phyloP scores from a whole-genome alignment of 2,888 invertebrate genomes.

The Drosophila mimetica region DNA sequence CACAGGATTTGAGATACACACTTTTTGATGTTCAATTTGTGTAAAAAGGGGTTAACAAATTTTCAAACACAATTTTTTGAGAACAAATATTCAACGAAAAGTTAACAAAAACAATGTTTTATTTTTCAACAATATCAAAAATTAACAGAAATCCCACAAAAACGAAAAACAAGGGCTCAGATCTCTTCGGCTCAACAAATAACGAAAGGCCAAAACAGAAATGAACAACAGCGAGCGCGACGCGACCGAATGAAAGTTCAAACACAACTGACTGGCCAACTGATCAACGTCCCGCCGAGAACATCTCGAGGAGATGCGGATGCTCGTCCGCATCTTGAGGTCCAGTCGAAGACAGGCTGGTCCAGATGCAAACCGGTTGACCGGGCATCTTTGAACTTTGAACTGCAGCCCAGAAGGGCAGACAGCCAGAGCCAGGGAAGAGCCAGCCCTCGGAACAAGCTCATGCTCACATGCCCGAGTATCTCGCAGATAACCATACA shows the following conservation, averaged over 20 bases:
- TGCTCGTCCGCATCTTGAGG: conserved; percentile 52
- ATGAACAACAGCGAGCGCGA: conserved; percentile 63
- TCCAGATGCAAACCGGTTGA: conserved; percentile 68
- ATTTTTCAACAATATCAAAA: conserved; percentile 48
- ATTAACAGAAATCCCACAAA: conserved; percentile 65
- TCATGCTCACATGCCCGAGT: conserved; percentile 2
- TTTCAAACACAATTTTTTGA: conserved; percentile 13
- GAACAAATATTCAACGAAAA: conserved; percentile 44
- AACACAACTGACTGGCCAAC: conserved; percentile 71
- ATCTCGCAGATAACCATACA: conserved; percentile 28
- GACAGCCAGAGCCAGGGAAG: background rate
- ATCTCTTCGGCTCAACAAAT: conserved; percentile 53
- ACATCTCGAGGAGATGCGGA: conserved; percentile 43
- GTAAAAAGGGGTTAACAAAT: conserved; percentile 4
- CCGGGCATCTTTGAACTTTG: conserved; percentile 74
- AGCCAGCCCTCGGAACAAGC: conserved; percentile 22
- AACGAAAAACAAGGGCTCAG: conserved; percentile 65
- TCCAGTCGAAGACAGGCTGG: conserved; percentile 72
- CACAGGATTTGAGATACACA: background rate
- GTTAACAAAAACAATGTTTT: conserved; percentile 32
- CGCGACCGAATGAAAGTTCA: conserved; percentile 79
- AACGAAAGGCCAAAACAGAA: conserved; percentile 48
- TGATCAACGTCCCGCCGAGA: conserved; percentile 39
- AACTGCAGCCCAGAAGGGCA: conserved; percentile 56
- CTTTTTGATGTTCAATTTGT: conserved; percentile 1